phyloP scores from a whole-genome alignment of 2,797 vertebrate species.

The Chrysocyon brachyurus region DNA sequence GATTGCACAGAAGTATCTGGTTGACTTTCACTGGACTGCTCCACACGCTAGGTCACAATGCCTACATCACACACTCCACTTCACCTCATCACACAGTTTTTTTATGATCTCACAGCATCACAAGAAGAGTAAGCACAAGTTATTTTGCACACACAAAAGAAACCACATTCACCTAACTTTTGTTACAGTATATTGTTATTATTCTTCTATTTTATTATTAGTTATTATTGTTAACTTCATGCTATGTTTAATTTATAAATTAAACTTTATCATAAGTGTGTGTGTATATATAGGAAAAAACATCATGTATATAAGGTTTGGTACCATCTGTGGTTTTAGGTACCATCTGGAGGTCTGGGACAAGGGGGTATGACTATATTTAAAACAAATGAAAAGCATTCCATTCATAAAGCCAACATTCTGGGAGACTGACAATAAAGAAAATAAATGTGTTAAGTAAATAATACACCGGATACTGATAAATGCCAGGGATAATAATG shows the following conservation, averaged over 20 bases:
- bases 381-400: background rate
- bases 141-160: background rate
- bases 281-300: background rate
- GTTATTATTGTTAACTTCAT: background rate
- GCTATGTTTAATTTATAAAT: background rate
- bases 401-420: background rate
- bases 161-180: background rate
- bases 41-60: background rate
- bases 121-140: background rate
- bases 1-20: background rate
- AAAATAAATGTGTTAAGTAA: background rate
- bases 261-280: background rate
- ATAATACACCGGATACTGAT: background rate
- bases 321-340: background rate
- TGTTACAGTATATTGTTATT: background rate
- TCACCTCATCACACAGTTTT: background rate
- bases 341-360: background rate
- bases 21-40: background rate
- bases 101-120: background rate
- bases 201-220: background rate
- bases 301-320: background rate
- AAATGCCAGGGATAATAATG: slow-evolving; percentile 9
- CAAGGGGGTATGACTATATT: background rate
- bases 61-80: background rate
- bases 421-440: background rate